These are phyloP conservation scores for Agrochola lota DNA, from an alignment of 2,888 invertebrate genomes.

Conservation along the genomic window DNA sequence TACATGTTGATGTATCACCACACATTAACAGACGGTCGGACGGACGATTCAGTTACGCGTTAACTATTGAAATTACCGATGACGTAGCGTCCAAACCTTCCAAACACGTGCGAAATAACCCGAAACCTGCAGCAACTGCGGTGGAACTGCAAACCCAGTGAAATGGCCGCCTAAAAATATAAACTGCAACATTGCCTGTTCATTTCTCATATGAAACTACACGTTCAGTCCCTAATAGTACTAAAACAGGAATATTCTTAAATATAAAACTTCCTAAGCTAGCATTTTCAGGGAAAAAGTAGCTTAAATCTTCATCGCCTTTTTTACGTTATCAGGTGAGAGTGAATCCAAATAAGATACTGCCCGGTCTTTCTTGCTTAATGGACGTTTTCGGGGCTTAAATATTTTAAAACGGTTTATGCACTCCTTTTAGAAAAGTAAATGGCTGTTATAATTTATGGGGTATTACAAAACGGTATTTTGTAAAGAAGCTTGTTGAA, in stretches of 20 bases:
- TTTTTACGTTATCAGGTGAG: slow-evolving; percentile 37
- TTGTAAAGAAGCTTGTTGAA: neutral
- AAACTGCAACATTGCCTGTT: neutral
- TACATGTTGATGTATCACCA: slow-evolving; percentile 28
- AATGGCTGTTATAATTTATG: slow-evolving; percentile 32
- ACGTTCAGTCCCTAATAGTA: neutral
- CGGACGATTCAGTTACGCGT: neutral
- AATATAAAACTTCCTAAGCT: slow-evolving; percentile 1
- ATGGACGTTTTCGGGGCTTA: slow-evolving; percentile 43
- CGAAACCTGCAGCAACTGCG: neutral
- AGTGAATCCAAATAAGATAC: slow-evolving; percentile 52
- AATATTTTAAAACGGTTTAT: slow-evolving; percentile 47
- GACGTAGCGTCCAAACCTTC: neutral
- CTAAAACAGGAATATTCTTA: slow-evolving; percentile 1
- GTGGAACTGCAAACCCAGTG: neutral
- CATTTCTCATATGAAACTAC: neutral
- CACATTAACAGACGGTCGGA: neutral
- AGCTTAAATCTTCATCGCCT: slow-evolving; percentile 17
- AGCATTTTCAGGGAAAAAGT: slow-evolving; percentile 6
- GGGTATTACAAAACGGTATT: neutral
- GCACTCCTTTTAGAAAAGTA: slow-evolving; percentile 25
- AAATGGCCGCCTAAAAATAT: neutral
- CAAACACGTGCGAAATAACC: slow-evolving; percentile 6
- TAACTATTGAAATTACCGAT: slow-evolving; percentile 34
- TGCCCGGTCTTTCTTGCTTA: slow-evolving; percentile 29